Percentiles rank a stretch among this genome's conserved stretches.
phyloP scores from a whole-genome alignment of 2,797 vertebrate genomes.

The Alca torda region DNA sequence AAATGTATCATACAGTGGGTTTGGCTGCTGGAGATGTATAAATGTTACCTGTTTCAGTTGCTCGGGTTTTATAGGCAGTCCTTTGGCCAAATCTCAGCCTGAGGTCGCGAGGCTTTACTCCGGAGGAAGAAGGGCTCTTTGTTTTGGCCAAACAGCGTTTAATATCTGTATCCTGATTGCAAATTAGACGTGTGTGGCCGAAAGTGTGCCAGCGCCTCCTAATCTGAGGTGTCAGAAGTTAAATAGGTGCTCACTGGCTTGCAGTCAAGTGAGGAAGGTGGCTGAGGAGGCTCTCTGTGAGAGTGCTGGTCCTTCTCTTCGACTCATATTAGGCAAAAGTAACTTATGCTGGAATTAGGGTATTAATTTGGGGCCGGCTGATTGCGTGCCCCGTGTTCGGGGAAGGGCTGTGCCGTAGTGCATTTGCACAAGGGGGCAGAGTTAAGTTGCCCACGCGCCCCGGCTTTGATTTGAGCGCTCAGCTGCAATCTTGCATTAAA shows the following conservation, averaged over 20 bases:
- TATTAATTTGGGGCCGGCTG: not conserved
- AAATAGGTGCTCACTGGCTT: not conserved
- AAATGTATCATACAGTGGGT: not conserved
- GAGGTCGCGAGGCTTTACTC: not conserved
- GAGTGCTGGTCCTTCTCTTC: not conserved
- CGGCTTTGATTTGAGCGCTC: slow-evolving; percentile 11
- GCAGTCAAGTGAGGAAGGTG: not conserved
- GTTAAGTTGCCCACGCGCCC: slow-evolving; percentile 34
- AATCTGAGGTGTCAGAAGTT: not conserved
- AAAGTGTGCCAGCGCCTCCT: not conserved
- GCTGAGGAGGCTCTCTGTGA: not conserved
- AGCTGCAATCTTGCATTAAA: slow-evolving; percentile 38
- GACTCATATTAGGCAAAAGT: not conserved
- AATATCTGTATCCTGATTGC: not conserved
- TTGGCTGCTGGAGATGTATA: not conserved
- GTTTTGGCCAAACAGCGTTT: not conserved
- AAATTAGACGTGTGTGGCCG: not conserved
- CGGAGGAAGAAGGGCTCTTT: not conserved
- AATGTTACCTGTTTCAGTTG: not conserved
- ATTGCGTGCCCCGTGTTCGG: rapidly evolving
- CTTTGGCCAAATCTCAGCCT: not conserved
- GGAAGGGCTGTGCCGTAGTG: not conserved
- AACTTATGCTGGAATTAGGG: not conserved
- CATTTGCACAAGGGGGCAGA: slow-evolving; percentile 61
- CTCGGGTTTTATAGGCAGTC: not conserved